A percentile compares a stretch with the other conserved stretches of the same genome.
Evolutionary conservation across 2,113 vertebrate genomes (phyloP).

Genomic region (Rhynchopsitta pachyrhyncha): DNA sequence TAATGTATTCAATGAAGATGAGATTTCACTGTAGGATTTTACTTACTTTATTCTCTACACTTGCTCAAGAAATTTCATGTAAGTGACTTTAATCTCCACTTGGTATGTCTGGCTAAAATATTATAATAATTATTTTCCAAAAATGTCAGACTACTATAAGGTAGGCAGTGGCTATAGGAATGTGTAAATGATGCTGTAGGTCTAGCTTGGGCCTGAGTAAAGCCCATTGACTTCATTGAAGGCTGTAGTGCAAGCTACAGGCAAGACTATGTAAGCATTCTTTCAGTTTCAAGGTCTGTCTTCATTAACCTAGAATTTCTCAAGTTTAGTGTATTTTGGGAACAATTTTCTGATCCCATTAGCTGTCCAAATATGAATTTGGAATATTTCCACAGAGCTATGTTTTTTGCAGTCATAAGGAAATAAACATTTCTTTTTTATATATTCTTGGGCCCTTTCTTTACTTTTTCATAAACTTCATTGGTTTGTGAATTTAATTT

Average conservation of each 20-base stretch:
- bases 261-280: not conserved
- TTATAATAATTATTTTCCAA: not conserved
- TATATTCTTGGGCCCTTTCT: not conserved
- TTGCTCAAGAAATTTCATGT: not conserved
- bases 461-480: not conserved
- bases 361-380: not conserved
- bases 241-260: not conserved
- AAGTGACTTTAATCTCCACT: not conserved
- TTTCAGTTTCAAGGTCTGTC: not conserved
- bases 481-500: not conserved
- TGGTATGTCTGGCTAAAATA: not conserved
- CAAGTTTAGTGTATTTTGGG: not conserved
- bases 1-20: not conserved
- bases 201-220: not conserved
- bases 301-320: not conserved
- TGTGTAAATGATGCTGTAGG: not conserved
- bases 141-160: not conserved
- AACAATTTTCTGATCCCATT: not conserved
- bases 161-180: not conserved
- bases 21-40: not conserved
- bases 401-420: not conserved
- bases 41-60: not conserved
- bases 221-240: rapidly evolving
- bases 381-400: not conserved
- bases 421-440: not conserved